These are phyloP conservation scores for Aphaenogaster rudis DNA, from an alignment of 1,140 invertebrate species.

Conservation along the genomic window DNA sequence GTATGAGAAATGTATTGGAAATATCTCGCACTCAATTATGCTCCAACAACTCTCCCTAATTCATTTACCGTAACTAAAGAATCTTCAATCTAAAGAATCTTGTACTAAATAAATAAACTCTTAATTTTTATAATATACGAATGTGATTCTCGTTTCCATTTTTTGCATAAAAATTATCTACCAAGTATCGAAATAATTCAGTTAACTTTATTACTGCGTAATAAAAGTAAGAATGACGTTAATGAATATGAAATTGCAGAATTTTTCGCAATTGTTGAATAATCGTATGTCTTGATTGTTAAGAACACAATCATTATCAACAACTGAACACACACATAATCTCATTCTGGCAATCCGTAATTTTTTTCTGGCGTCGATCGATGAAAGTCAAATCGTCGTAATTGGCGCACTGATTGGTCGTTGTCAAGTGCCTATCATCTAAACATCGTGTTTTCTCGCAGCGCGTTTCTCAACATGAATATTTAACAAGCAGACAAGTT, in stretches of 20 bases:
- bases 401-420: constrained; percentile 73
- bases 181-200: not conserved
- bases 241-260: not conserved
- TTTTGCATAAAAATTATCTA: not conserved
- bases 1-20: not conserved
- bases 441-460: constrained; percentile 68
- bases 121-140: not conserved
- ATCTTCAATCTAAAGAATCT: not conserved
- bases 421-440: constrained; percentile 78
- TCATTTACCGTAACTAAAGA: not conserved
- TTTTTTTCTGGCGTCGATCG: constrained; percentile 51
- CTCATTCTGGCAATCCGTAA: constrained; percentile 10
- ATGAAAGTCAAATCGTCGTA: constrained; percentile 28
- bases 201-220: not conserved
- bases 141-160: not conserved
- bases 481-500: constrained; percentile 4
- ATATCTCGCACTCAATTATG: not conserved
- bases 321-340: not conserved
- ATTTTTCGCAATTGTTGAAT: not conserved
- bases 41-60: not conserved
- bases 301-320: not conserved
- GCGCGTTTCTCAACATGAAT: not conserved
- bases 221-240: not conserved
- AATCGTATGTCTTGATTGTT: not conserved
- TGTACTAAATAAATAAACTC: not conserved